These are phyloP conservation scores for Adelphocoris suturalis DNA, from an alignment of 2,888 invertebrate genomes.

Conservation along the genomic window DNA sequence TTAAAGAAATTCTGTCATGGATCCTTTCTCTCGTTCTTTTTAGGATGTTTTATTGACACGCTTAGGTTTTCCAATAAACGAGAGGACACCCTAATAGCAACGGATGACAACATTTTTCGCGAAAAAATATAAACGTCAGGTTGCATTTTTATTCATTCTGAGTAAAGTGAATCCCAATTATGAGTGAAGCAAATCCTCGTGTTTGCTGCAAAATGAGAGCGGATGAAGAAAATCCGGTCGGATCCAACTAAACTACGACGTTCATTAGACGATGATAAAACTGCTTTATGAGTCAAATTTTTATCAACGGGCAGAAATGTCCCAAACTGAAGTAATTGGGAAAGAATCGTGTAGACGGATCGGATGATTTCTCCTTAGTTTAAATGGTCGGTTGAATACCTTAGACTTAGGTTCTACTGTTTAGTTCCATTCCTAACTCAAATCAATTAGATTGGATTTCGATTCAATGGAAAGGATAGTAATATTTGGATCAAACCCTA, in stretches of 20 bases:
- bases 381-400: too few species aligned
- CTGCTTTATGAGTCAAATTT: too few species aligned
- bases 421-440: too few species aligned
- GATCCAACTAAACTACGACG: neutral
- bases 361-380: too few species aligned
- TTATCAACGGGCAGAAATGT: too few species aligned
- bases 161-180: slow-evolving; percentile 19
- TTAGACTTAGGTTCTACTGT: too few species aligned
- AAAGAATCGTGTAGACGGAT: too few species aligned
- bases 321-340: too few species aligned
- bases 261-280: too few species aligned
- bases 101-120: neutral
- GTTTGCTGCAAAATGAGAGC: neutral
- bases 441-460: too few species aligned
- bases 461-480: too few species aligned
- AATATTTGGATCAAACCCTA: too few species aligned
- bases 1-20: neutral
- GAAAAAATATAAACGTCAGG: neutral
- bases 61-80: neutral
- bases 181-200: neutral
- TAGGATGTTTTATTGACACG: neutral
- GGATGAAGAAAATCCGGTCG: neutral
- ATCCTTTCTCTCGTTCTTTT: neutral
- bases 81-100: neutral
- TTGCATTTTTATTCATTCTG: neutral